Conservation (phyloP, 2,113 vertebrate genomes). For the Pipa parva region DNA sequence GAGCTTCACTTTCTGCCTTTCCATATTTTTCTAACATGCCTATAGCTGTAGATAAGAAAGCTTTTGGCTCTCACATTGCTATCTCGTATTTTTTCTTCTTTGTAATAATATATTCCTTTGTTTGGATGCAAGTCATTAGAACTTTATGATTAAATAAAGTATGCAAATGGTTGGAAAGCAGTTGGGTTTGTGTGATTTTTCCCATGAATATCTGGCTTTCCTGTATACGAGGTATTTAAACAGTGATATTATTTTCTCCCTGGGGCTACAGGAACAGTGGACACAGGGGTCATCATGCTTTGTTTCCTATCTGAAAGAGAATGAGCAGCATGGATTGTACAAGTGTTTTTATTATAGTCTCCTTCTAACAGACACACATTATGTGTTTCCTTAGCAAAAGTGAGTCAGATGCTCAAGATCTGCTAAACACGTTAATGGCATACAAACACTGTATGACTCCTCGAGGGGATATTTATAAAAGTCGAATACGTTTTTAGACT, state of each 20-base stretch:
- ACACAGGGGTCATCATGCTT: slow-evolving; percentile 4
- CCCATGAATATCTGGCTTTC: background rate
- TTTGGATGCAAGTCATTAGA: background rate
- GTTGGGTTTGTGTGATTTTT: background rate
- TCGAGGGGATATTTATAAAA: too few relatives aligned
- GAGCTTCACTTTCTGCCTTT: too few relatives aligned
- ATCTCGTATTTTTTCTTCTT: too few relatives aligned
- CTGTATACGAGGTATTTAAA: background rate
- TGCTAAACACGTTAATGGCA: background rate
- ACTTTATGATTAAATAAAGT: background rate
- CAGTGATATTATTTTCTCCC: background rate
- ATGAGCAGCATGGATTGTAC: background rate
- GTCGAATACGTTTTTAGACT: too few relatives aligned
- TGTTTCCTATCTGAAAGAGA: slow-evolving; percentile 14
- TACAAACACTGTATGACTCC: background rate
- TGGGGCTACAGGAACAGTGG: background rate
- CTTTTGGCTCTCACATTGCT: background rate
- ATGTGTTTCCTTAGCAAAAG: slow-evolving; percentile 26
- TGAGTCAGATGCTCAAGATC: slow-evolving; percentile 27
- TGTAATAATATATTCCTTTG: background rate
- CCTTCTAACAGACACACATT: slow-evolving; percentile 17
- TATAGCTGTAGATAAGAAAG: too few relatives aligned
- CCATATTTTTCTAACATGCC: too few relatives aligned
- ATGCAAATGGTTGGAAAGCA: background rate
- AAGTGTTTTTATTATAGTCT: slow-evolving; percentile 21